Base-by-base conservation (phyloP, 2,113 vertebrate genomes). In the Ochotona princeps region DNA sequence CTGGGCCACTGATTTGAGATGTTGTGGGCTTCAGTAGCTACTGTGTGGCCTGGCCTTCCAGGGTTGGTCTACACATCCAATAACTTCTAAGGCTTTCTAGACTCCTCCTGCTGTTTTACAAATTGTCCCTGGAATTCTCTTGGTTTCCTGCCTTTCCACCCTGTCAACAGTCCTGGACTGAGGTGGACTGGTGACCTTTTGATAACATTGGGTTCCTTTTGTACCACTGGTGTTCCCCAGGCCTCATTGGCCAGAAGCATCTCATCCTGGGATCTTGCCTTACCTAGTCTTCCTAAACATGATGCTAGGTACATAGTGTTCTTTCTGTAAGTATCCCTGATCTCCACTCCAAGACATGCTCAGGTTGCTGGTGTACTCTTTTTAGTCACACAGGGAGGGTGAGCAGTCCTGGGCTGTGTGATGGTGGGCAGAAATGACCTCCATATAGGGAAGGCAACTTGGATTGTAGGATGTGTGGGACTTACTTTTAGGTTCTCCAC, bases 71-170 rank as follows among this genome's bases (percentile, higher is more conserved):
- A 38, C 23, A 66, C 30, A 78, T 90, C 61, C 9, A 92, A 57
- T 25, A 80, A 83, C 86, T 69, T 83, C 13, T 66, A 87, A 49
- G 61, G 89, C 79, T 75, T 75, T 83, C 28, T 80, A 32, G 17
- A 11, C 30, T 87, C 21, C 91, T 87, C 7, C 35, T 61, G 23
- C 23, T 92, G 23, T 66, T 75, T 69, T 8, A 88, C 23, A 57
- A 57, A 57, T 38, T 38, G 20, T 44, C 11, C 28, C 38, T 89
- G 35, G 9, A 67, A 21, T 51, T 47, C 66, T 12, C 20, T 0
- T 76, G 35, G 66, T 11, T 2, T 83, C 66, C 51, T 32, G 25
- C 28, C 44, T 44, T 90, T 23, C 70, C 49, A 76, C 26, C 47
- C 4, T 10, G 18, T 90, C 47, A 75, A 72, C 18, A 65, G 57